Evolutionary conservation across 2,888 invertebrate species (phyloP).

Genomic region (Cephonodes hylas): DNA sequence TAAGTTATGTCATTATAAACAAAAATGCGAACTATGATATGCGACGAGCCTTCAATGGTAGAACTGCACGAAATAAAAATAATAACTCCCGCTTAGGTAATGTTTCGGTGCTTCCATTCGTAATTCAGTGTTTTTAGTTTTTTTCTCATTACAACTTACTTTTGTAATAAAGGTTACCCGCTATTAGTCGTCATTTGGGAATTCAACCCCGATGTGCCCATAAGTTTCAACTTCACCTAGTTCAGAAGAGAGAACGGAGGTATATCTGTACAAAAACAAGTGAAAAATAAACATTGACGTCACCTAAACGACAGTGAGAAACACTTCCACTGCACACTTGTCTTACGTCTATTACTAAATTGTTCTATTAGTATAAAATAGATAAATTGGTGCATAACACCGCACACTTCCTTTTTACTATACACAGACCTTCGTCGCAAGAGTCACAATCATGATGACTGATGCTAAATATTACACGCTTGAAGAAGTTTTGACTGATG

Average conservation of each 20-base stretch:
- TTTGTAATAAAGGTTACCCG: too few species aligned
- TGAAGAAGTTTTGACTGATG: conserved; percentile 41
- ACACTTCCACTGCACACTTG: not conserved
- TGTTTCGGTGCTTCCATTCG: too few species aligned
- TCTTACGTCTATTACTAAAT: not conserved
- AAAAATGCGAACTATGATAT: too few species aligned
- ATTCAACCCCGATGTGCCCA: too few species aligned
- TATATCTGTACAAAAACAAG: not conserved
- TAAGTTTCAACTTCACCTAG: too few species aligned
- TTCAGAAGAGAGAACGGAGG: not conserved
- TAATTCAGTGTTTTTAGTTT: too few species aligned
- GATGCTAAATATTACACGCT: conserved; percentile 23
- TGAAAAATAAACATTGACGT: not conserved
- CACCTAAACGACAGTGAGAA: not conserved
- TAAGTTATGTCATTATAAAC: too few species aligned
- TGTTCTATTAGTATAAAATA: not conserved
- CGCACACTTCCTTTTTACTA: not conserved
- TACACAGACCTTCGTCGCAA: not conserved
- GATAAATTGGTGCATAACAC: not conserved
- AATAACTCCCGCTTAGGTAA: too few species aligned
- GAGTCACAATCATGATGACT: conserved; percentile 18
- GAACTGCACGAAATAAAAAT: too few species aligned
- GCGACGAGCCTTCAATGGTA: too few species aligned
- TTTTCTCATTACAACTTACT: too few species aligned
- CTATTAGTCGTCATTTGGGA: too few species aligned